These are phyloP conservation scores for Dinothrombium tinctorium DNA, from an alignment of 1,140 invertebrate genomes.

Conservation along the genomic window DNA sequence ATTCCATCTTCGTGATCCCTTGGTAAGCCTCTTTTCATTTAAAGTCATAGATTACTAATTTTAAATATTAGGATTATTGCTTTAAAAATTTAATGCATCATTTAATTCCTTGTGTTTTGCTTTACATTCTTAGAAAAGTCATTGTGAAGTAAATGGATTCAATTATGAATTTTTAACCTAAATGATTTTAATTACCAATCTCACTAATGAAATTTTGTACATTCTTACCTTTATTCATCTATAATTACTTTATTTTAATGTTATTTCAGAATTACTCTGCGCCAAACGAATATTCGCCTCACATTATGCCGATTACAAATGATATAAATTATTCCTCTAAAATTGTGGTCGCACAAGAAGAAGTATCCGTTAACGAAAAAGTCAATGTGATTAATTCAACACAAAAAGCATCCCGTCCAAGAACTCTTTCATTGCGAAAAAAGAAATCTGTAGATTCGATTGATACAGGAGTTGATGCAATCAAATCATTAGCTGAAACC, in stretches of 20 bases:
- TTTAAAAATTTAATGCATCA: too few relatives aligned
- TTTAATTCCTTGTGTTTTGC: too few relatives aligned
- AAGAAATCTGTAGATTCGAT: neutral
- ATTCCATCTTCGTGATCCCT: slow-evolving; percentile 30
- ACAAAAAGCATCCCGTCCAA: neutral
- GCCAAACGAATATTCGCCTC: slow-evolving; percentile 7
- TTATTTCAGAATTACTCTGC: slow-evolving; percentile 7
- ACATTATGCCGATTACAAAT: slow-evolving; percentile 1
- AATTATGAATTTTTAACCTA: too few relatives aligned
- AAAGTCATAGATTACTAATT: too few relatives aligned
- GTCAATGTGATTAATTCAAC: neutral
- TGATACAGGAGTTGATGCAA: neutral
- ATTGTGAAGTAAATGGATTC: too few relatives aligned
- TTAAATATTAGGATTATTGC: too few relatives aligned
- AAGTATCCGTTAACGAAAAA: neutral
- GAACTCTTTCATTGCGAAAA: neutral
- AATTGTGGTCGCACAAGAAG: neutral
- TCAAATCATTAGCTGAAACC: slow-evolving; percentile 1
- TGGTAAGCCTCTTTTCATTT: too few relatives aligned
- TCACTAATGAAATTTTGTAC: neutral
- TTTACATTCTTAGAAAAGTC: too few relatives aligned
- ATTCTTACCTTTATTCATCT: neutral
- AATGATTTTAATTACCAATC: neutral
- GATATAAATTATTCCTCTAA: neutral
- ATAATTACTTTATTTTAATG: neutral